A percentile compares a stretch with the other conserved stretches of the same genome.
Evolutionary conservation across 2,888 invertebrate genomes (phyloP).

Genomic region (Ischnura elegans): DNA sequence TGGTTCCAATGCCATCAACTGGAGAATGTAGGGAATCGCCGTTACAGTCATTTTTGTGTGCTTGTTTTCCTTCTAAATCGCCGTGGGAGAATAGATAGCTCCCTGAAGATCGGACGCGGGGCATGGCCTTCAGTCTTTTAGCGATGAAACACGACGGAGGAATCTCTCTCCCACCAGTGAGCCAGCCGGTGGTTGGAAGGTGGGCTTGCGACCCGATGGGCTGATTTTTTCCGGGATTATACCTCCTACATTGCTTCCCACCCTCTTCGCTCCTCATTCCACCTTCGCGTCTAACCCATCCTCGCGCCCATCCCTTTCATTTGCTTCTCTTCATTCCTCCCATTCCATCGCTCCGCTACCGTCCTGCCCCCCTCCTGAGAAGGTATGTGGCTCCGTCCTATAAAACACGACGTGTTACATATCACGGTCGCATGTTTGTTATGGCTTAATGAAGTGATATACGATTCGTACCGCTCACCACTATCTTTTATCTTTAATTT

Average conservation of each 20-base stretch:
- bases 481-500: background rate
- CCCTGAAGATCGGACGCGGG: background rate
- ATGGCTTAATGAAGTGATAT: background rate
- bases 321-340: background rate
- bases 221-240: background rate
- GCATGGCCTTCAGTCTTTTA: background rate
- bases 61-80: too few species aligned
- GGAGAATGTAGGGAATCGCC: too few species aligned
- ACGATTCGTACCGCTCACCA: too few species aligned
- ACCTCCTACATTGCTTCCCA: background rate
- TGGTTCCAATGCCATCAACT: too few species aligned
- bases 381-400: background rate
- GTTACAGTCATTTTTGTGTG: too few species aligned
- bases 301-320: background rate
- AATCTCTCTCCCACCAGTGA: background rate
- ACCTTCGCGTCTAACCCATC: background rate
- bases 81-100: background rate
- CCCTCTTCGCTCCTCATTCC: background rate
- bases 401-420: background rate
- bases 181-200: too few species aligned
- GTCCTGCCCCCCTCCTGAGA: background rate
- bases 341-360: background rate
- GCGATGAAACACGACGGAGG: slow-evolving; percentile 6
- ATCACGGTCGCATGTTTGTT: background rate
- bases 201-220: background rate